Evolutionary conservation across 2,888 invertebrate species (phyloP), one percentile per base, ranked within the genome.

Genomic region (Fragum fragum): DNA sequence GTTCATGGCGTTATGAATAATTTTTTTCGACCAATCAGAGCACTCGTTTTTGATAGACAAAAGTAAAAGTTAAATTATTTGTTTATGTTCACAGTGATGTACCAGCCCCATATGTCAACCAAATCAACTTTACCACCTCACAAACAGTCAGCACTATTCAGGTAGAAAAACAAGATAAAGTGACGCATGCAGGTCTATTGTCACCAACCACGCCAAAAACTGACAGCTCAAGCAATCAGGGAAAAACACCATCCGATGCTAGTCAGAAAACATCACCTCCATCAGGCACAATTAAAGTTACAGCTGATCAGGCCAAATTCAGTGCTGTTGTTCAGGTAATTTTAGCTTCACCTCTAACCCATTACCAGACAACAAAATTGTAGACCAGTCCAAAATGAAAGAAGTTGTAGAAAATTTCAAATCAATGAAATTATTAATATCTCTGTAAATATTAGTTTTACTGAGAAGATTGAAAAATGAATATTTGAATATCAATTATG

Each of bases 101-200:
- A 23, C 93, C 93, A 26, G 81, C 88, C 21, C 93, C 93, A 14
- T 92, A 90, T 83, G 73, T 79, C 55, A 81, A 83, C 76, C 86
- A 88, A 63, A 92, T 92, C 26, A 96, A 96, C 86, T 97, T 97
- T 94, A 97, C 97, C 82, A 97, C 96, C 26, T 97, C 97, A 0
- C 96, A 97, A 0, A 97, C 97, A 91, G 96, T 97, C 94, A 97
- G 97, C 88, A 96, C 97, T 69, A 98, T 98, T 87, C 95, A 97
- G 7, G 97, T 98, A 66, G 97, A 98, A 94, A 96, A 96, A 87
- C 96, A 96, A 76, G 96, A 96, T 81, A 88, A 90, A 73, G 90
- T 92, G 14, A 92, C 93, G 9, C 87, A 85, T 61, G 88, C 90
- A 29, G 90, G 90, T 6, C 76, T 90, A 28, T 57, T 74, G 28